phyloP scores from a whole-genome alignment of 2,113 vertebrate species.

The Grus americana region DNA sequence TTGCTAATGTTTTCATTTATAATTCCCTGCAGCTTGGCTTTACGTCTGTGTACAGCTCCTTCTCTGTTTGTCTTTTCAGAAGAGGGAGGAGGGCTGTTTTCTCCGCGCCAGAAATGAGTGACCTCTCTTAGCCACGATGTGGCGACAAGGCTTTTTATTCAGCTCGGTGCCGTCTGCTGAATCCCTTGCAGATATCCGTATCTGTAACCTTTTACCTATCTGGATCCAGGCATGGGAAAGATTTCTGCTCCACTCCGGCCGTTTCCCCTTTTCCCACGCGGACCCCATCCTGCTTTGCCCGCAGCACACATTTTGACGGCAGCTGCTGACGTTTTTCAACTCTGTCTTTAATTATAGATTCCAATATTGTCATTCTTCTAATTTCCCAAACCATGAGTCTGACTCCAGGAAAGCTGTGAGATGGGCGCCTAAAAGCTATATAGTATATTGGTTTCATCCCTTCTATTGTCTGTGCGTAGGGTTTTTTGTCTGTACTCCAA shows the following conservation, averaged over 20 bases:
- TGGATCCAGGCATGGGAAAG: background rate
- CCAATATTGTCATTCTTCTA: background rate
- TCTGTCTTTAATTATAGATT: constrained; percentile 44
- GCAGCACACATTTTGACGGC: background rate
- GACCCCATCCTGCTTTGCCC: background rate
- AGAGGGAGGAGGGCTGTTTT: no score
- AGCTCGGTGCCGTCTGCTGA: background rate
- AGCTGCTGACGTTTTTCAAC: background rate
- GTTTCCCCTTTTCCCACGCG: background rate
- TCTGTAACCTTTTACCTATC: background rate
- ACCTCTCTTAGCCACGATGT: background rate
- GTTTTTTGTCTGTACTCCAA: background rate
- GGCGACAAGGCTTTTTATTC: background rate
- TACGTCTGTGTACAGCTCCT: fast-evolving
- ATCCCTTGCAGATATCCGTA: fast-evolving
- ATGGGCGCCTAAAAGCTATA: background rate
- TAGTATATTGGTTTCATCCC: background rate
- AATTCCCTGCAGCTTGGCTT: background rate
- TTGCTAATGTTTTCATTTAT: fast-evolving
- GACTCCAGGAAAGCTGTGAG: constrained; percentile 8
- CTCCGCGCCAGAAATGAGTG: fast-evolving
- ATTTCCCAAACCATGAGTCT: background rate
- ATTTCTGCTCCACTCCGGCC: background rate
- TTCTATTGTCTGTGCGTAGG: background rate
- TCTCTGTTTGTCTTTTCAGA: background rate